Evolutionary conservation across 2,888 invertebrate species (phyloP).

Genomic region (Iphiclides podalirius): DNA sequence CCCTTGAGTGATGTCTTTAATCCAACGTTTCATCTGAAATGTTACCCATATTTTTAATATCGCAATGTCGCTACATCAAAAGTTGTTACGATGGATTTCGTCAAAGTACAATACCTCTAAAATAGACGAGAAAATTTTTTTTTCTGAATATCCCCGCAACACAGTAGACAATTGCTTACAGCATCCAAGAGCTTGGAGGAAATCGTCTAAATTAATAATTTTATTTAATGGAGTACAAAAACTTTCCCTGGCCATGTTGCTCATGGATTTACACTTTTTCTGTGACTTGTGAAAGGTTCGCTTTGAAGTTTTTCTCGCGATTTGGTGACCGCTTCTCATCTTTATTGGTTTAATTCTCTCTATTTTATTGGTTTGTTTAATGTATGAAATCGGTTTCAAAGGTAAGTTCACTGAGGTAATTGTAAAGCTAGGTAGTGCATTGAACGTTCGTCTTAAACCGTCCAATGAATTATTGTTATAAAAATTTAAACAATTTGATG

Average conservation of each 20-base stretch:
- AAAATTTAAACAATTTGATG: background rate
- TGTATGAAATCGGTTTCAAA: background rate
- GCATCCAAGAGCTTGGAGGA: slow-evolving; percentile 55
- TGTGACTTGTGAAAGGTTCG: slow-evolving; percentile 47
- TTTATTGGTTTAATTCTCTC: background rate
- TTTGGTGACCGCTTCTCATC: background rate
- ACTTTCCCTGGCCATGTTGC: slow-evolving; percentile 41
- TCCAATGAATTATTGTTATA: background rate
- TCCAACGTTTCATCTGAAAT: slow-evolving; percentile 63
- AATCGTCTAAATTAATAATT: slow-evolving; percentile 60
- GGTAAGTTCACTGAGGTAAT: background rate
- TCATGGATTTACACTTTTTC: slow-evolving; percentile 57
- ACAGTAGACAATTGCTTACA: slow-evolving; percentile 45
- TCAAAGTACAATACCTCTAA: slow-evolving; percentile 42
- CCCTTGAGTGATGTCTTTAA: slow-evolving; percentile 51
- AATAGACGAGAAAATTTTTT: slow-evolving; percentile 50
- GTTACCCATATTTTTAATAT: background rate
- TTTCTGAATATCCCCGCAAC: slow-evolving; percentile 45
- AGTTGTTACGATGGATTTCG: background rate
- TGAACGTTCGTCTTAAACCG: background rate
- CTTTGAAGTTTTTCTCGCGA: slow-evolving; percentile 17
- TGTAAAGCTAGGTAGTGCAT: background rate
- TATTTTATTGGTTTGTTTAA: background rate
- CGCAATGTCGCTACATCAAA: background rate
- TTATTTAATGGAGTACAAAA: slow-evolving; percentile 42